Percentiles rank a stretch among this genome's conserved stretches.
Conservation (phyloP, 2,113 vertebrate genomes). For the Eurypyga helias region DNA sequence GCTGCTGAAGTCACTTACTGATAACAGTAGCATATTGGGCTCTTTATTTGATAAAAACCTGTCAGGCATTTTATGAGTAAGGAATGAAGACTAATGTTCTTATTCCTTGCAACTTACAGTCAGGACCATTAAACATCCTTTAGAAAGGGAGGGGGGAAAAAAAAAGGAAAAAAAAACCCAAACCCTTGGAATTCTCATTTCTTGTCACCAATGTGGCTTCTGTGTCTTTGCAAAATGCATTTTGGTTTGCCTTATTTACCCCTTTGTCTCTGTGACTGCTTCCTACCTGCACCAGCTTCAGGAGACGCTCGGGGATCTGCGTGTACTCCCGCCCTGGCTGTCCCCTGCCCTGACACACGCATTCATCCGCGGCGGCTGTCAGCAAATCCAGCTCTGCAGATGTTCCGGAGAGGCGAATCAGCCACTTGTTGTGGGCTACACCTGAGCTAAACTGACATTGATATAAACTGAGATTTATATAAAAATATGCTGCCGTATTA, state of each 20-base stretch:
- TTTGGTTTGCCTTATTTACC: background rate
- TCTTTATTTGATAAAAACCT: constrained; percentile 66
- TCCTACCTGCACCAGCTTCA: background rate
- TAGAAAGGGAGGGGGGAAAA: background rate
- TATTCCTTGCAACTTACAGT: constrained; percentile 14
- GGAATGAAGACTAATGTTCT: constrained; percentile 63
- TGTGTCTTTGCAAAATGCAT: background rate
- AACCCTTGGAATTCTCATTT: background rate
- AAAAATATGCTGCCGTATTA: background rate
- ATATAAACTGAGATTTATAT: background rate
- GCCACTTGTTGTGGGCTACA: background rate
- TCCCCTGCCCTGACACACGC: background rate
- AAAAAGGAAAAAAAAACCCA: background rate
- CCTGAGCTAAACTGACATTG: background rate
- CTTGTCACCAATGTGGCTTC: background rate
- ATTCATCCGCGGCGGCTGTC: background rate
- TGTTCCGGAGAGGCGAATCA: background rate
- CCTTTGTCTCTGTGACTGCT: background rate
- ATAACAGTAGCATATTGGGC: constrained; percentile 64
- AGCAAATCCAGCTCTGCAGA: background rate
- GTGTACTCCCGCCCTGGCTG: background rate
- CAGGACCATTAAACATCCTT: background rate
- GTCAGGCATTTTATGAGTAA: constrained; percentile 47
- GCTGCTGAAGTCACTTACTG: constrained; percentile 61
- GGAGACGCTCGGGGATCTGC: background rate